phyloP scores from a whole-genome alignment of 2,113 vertebrate species.

The Promerops cafer region DNA sequence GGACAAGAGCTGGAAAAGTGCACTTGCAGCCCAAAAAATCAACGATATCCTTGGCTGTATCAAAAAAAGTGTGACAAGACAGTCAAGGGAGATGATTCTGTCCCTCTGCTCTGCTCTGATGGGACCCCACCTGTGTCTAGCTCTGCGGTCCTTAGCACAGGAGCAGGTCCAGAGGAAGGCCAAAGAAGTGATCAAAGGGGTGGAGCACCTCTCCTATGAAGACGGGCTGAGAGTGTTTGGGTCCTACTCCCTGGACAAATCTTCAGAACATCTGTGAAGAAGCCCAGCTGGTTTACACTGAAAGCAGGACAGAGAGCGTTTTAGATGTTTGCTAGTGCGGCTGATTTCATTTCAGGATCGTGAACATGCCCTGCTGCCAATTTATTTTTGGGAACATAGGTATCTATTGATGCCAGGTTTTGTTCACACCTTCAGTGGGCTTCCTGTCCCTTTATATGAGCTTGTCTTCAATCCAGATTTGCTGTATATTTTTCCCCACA shows the following conservation, averaged over 20 bases:
- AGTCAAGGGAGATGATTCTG: background rate
- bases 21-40: background rate
- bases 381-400: background rate
- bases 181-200: background rate
- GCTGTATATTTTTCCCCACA: background rate
- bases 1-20: background rate
- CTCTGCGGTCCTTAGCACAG: background rate
- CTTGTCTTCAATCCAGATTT: background rate
- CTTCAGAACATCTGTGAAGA: background rate
- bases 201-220: background rate
- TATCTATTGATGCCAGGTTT: background rate
- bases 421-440: background rate
- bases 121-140: background rate
- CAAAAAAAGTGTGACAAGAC: rapidly evolving
- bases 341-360: background rate
- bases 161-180: background rate
- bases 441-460: background rate
- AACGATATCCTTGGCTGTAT: background rate
- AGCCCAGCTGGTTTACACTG: background rate
- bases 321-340: background rate
- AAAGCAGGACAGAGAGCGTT: background rate
- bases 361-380: background rate
- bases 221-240: background rate
- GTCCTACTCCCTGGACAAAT: background rate
- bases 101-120: background rate